Evolutionary conservation across 2,113 vertebrate genomes (phyloP).

Genomic region (Ctenodactylus gundi): DNA sequence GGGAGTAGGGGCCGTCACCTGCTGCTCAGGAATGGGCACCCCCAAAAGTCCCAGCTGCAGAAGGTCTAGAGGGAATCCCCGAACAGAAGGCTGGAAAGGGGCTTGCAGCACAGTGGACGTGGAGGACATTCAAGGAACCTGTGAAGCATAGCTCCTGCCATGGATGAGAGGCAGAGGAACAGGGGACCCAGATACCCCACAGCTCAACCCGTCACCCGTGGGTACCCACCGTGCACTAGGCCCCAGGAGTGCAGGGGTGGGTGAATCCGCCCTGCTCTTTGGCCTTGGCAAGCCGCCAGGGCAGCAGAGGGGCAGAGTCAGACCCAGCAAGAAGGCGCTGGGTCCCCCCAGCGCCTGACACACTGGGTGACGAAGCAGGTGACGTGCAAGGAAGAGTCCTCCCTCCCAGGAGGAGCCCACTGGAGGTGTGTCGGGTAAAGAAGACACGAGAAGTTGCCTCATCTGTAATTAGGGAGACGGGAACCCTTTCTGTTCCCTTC

Average conservation of each 20-base stretch:
- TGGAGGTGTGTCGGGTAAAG: not conserved
- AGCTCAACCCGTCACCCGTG: rapidly evolving
- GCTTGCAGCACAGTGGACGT: not conserved
- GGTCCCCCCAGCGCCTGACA: no score
- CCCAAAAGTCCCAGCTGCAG: not conserved
- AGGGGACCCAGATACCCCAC: rapidly evolving
- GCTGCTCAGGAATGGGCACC: not conserved
- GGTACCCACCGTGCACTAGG: rapidly evolving
- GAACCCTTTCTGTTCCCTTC: not conserved
- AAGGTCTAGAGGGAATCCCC: not conserved
- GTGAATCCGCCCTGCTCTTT: not conserved
- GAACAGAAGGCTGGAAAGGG: not conserved
- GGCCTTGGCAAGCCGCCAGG: not conserved
- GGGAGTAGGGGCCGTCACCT: not conserved
- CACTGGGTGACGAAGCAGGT: not conserved
- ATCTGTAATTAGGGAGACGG: not conserved
- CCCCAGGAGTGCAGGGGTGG: not conserved
- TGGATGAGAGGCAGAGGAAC: no score
- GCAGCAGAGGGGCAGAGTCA: not conserved
- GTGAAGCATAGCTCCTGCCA: not conserved
- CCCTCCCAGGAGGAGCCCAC: not conserved
- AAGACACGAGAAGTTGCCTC: not conserved
- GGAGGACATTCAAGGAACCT: not conserved
- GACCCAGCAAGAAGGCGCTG: not conserved
- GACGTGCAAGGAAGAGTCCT: not conserved